Evolutionary conservation across 2,797 vertebrate genomes (phyloP), one percentile per base, ranked within the genome.

Genomic region (Pelobates cultripes): DNA sequence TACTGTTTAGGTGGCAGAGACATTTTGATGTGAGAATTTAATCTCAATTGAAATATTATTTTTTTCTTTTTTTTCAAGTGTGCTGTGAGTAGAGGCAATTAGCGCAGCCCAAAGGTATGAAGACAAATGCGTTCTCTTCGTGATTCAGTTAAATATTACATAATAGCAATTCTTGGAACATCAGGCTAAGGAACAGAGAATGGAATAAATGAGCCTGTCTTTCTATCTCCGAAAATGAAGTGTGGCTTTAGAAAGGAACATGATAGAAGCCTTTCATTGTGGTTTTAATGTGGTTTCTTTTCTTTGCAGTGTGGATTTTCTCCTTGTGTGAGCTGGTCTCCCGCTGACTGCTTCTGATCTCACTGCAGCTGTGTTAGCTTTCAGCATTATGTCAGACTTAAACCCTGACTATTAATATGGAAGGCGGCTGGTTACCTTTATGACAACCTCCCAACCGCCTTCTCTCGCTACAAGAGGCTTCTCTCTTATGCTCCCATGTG

Each of bases 341-440:
- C 70, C 28, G 47, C 70, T 53, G 70, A 17, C 47, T 72, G 6
- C 45, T 53, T 53, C 44, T 51, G n/a, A 53, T 72, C 70, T 72
- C 47, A 70, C 28, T 51, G 47, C 44, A 72, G 70, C 70, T 72
- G 44, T 53, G 70, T 53, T 72, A 42, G 70, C 70, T 72, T 70
- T 70, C 4, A 44, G 68, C 43, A 47, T 44, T 51, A 72, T 40
- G 70, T 53, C 47, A 51, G 70, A 72, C 45, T 51, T 53, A 53
- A 72, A 53, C 45, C 2, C 14, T 70, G 70, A 53, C 70, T 40
- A 40, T 72, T 72, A 72, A 72, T 47, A 10, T 47, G 40, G 67
- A 43, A 69, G 63, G 17, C 17, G 63, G 17, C 63, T 66, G 63
- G 63, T 66, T 28, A 66, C 63, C 63, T 66, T 66, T 17, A 28